A percentile compares a stretch with the other conserved stretches of the same genome.
These are phyloP conservation scores for Drosophila bocqueti DNA, from an alignment of 1,140 invertebrate species.

Conservation along the genomic window DNA sequence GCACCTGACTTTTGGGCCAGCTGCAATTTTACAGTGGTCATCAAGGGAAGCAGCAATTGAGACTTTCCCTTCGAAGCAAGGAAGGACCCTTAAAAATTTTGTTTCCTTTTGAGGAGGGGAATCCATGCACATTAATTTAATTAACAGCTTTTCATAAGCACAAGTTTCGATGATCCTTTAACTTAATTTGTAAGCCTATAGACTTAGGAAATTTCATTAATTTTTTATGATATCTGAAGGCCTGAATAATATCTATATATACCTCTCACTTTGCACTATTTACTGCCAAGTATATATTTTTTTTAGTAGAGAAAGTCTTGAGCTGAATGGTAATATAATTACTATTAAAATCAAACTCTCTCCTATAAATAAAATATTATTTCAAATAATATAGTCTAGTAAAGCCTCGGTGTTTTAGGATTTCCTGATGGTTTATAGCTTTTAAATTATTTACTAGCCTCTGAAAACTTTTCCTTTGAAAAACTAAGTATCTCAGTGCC, in stretches of 20 bases:
- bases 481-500: background rate
- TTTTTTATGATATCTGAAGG: no score
- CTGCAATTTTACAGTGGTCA: conserved; percentile 30
- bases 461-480: background rate
- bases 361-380: background rate
- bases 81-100: background rate
- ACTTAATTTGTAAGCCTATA: background rate
- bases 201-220: no score
- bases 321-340: background rate
- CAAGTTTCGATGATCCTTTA: no score
- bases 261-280: no score
- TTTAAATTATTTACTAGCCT: background rate
- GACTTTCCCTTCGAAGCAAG: background rate
- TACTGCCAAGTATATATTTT: no score
- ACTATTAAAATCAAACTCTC: background rate
- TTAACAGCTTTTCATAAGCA: background rate
- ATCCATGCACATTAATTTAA: no score
- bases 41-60: background rate
- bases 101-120: background rate
- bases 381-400: background rate
- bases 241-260: no score
- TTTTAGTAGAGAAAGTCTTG: background rate
- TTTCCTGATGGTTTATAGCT: background rate
- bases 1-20: conserved; percentile 56
- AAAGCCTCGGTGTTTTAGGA: no score